Conservation (phyloP, 2,797 vertebrate species). For the Smutsia temminckii region DNA sequence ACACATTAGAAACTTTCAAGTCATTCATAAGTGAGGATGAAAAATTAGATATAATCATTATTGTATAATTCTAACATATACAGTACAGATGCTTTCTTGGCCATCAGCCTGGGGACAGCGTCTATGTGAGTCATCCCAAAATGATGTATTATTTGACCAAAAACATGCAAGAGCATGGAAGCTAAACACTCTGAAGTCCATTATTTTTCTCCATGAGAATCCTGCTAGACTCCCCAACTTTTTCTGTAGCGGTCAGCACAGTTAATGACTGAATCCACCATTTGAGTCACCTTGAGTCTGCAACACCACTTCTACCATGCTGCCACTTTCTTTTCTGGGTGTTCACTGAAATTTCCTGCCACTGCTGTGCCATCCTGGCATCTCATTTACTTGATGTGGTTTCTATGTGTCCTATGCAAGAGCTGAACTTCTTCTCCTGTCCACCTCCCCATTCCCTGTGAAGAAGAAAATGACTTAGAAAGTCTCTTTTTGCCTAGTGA, state of each 20-base stretch:
- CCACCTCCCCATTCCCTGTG: neutral
- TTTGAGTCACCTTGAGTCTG: neutral
- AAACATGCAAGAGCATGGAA: conserved; percentile 19
- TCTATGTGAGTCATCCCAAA: conserved; percentile 24
- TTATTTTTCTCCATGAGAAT: neutral
- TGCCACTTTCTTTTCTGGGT: neutral
- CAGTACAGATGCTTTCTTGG: conserved; percentile 52
- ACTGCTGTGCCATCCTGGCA: accelerated
- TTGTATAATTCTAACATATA: conserved; percentile 4
- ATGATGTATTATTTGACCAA: conserved; percentile 45
- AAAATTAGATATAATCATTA: conserved; percentile 44
- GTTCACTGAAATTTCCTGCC: neutral
- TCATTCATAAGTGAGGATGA: neutral
- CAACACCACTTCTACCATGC: accelerated
- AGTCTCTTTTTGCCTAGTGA: neutral
- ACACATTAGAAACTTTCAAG: neutral
- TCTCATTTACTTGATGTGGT: neutral
- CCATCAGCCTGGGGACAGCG: neutral
- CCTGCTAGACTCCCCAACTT: neutral
- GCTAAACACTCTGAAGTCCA: conserved; percentile 14
- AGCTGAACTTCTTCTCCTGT: neutral
- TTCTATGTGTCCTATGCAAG: neutral
- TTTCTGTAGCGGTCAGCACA: neutral
- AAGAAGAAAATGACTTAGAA: neutral
- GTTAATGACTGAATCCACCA: neutral